Evolutionary conservation across 2,888 invertebrate genomes (phyloP).

Genomic region (Apamea epomidion): DNA sequence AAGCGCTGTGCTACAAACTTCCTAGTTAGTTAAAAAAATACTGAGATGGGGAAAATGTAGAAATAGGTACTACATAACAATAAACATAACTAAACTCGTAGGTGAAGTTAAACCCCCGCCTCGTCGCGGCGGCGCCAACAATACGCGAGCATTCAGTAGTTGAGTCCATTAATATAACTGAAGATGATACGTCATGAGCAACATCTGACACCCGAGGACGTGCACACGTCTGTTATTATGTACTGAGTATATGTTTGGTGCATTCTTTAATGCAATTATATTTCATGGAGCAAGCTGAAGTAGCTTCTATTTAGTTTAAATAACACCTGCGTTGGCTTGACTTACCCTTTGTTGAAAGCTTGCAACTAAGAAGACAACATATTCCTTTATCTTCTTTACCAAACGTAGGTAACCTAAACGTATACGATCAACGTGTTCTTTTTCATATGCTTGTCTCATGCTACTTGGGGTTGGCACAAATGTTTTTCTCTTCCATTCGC

Average conservation of each 20-base stretch:
- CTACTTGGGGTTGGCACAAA: not conserved
- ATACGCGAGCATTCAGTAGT: conserved; percentile 1
- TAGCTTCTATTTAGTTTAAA: not conserved
- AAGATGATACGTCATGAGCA: conserved; percentile 47
- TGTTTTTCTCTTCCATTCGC: not conserved
- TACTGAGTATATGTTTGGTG: not conserved
- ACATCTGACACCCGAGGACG: conserved; percentile 49
- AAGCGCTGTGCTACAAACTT: not conserved
- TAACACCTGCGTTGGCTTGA: not conserved
- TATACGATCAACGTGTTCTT: not conserved
- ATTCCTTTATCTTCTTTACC: not conserved
- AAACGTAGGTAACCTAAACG: not conserved
- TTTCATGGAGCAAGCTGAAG: not conserved
- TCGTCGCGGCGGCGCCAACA: conserved; percentile 24
- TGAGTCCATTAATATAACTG: conserved; percentile 12
- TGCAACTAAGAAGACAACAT: not conserved
- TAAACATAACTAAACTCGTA: not conserved
- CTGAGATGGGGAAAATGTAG: not conserved
- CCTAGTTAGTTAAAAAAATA: not conserved
- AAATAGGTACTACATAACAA: not conserved
- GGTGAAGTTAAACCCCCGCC: not conserved
- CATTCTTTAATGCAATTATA: conserved; percentile 17
- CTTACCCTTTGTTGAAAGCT: not conserved
- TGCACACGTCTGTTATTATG: not conserved
- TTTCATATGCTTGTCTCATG: not conserved